These are phyloP conservation scores for Himalopsyche japonica DNA, from an alignment of 2,888 invertebrate genomes.

Conservation along the genomic window DNA sequence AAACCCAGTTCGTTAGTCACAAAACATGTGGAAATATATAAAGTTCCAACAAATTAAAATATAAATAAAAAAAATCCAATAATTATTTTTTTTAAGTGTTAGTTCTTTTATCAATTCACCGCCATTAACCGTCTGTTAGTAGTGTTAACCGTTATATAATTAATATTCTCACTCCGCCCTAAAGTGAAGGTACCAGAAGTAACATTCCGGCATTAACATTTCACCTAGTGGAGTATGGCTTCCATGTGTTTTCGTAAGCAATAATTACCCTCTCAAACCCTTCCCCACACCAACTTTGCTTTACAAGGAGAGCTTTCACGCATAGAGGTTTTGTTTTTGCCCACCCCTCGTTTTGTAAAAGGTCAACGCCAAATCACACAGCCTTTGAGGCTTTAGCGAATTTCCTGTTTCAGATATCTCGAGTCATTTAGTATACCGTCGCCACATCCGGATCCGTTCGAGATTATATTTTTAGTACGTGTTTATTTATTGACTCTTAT, in stretches of 20 bases:
- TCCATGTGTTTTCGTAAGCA: not conserved
- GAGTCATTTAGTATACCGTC: not conserved
- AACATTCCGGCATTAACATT: not conserved
- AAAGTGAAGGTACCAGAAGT: not conserved
- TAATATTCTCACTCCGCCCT: not conserved
- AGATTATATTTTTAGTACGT: not conserved
- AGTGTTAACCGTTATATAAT: not conserved
- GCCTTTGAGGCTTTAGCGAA: not conserved
- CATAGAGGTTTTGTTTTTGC: not conserved
- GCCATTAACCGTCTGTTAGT: too few relatives aligned
- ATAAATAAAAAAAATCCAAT: too few relatives aligned
- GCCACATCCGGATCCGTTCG: not conserved
- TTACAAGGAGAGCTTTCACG: not conserved
- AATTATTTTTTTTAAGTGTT: too few relatives aligned
- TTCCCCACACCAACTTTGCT: not conserved
- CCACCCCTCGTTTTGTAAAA: not conserved
- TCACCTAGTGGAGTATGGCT: not conserved
- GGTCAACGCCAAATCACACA: not conserved
- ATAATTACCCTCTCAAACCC: not conserved
- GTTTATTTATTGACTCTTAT: too few relatives aligned
- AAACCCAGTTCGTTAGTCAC: too few relatives aligned
- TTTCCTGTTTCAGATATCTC: not conserved
- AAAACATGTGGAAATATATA: too few relatives aligned
- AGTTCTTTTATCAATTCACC: too few relatives aligned
- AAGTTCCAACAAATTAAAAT: too few relatives aligned